These are phyloP conservation scores for Phrynocephalus versicolor DNA, from an alignment of 2,113 vertebrate genomes.

Conservation along the genomic window DNA sequence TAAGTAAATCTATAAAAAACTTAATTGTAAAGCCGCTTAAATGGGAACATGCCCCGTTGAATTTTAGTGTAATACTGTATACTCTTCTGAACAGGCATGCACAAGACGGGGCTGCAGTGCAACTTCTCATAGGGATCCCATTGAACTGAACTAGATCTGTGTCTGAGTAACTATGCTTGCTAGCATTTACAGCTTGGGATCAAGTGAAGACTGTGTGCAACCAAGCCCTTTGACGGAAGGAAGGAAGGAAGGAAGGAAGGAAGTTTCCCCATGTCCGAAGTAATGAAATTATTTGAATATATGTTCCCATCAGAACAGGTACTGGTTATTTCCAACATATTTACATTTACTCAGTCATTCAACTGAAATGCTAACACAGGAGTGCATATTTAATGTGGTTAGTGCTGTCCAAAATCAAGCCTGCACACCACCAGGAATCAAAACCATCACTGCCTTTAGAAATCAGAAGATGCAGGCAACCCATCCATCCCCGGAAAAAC, in stretches of 20 bases:
- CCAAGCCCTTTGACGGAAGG: too few species aligned
- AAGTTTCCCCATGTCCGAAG: too few species aligned
- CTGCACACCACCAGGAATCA: neutral
- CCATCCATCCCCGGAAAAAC: neutral
- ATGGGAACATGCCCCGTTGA: neutral
- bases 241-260: too few species aligned
- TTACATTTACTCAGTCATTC: neutral
- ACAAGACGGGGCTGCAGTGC: neutral
- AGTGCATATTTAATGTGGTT: neutral
- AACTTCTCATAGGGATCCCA: neutral
- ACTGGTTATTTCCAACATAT: neutral
- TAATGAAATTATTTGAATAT: neutral
- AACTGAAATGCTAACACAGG: neutral
- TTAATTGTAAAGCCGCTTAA: neutral
- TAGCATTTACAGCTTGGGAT: too few species aligned
- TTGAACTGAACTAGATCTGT: neutral
- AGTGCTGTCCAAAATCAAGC: neutral
- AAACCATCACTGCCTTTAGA: neutral
- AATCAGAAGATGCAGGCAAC: neutral
- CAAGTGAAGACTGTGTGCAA: neutral
- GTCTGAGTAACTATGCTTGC: too few species aligned
- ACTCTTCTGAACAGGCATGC: neutral
- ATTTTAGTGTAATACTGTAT: neutral
- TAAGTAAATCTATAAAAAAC: neutral
- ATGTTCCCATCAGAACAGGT: neutral